These are phyloP conservation scores for Ceraclea dissimilis DNA, from an alignment of 2,888 invertebrate species.

Conservation along the genomic window DNA sequence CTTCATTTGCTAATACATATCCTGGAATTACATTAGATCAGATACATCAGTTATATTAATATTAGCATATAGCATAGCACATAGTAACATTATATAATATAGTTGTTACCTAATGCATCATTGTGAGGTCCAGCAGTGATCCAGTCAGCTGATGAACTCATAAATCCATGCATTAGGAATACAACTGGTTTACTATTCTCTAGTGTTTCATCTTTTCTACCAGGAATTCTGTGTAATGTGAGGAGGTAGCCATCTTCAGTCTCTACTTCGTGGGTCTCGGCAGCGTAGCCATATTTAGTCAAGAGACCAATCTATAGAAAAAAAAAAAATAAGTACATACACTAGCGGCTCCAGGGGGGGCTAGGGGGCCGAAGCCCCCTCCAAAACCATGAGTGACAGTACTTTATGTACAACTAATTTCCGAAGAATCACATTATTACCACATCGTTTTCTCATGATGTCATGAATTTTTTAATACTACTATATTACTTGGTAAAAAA, in stretches of 20 bases:
- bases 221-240: slow-evolving; percentile 55
- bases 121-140: slow-evolving; percentile 61
- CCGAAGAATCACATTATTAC: too few relatives aligned
- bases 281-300: slow-evolving; percentile 46
- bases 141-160: slow-evolving; percentile 68
- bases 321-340: too few relatives aligned
- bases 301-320: slow-evolving; percentile 35
- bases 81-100: too few relatives aligned
- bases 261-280: slow-evolving; percentile 45
- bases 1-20: slow-evolving; percentile 40
- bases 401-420: too few relatives aligned
- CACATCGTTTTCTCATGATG: too few relatives aligned
- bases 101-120: slow-evolving; percentile 50
- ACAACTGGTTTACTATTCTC: slow-evolving; percentile 33
- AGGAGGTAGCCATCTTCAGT: slow-evolving; percentile 66
- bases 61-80: too few relatives aligned
- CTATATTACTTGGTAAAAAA: too few relatives aligned
- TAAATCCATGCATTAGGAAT: slow-evolving; percentile 63
- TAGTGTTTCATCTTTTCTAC: slow-evolving; percentile 31
- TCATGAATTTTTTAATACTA: too few relatives aligned
- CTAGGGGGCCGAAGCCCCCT: too few relatives aligned
- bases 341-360: too few relatives aligned
- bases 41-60: too few relatives aligned
- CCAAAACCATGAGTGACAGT: too few relatives aligned
- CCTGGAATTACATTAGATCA: slow-evolving; percentile 1